Conservation (phyloP, 2,797 vertebrate species). For the Atherinosoma microstoma region DNA sequence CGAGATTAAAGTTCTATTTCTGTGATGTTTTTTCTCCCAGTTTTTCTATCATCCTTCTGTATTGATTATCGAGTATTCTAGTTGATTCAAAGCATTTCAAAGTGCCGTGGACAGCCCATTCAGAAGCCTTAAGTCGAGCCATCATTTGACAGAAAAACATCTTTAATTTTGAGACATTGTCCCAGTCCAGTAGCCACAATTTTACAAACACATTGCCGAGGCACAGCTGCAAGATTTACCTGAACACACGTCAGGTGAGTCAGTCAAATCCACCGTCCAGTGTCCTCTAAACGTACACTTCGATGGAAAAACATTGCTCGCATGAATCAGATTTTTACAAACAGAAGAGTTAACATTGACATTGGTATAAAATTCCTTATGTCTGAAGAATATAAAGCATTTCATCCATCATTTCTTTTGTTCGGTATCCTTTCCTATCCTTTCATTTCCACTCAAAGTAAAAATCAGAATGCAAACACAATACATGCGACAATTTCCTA, state of each 20-base stretch:
- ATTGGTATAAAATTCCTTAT: too few relatives aligned
- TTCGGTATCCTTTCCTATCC: too few relatives aligned
- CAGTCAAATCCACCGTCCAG: background rate
- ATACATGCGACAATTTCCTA: too few relatives aligned
- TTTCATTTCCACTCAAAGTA: too few relatives aligned
- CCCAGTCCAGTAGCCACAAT: too few relatives aligned
- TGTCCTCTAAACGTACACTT: background rate
- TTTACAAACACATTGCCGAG: too few relatives aligned
- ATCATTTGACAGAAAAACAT: background rate
- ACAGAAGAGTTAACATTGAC: too few relatives aligned
- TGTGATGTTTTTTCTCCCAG: slow-evolving; percentile 5
- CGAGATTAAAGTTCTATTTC: background rate
- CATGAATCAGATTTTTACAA: too few relatives aligned
- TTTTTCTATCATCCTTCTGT: background rate
- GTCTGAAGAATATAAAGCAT: too few relatives aligned
- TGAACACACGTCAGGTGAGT: background rate
- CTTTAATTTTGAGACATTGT: background rate
- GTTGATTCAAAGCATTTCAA: slow-evolving; percentile 14
- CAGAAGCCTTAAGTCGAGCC: slow-evolving; percentile 16
- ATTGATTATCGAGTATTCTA: slow-evolving; percentile 11
- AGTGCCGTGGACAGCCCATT: background rate
- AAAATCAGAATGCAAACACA: too few relatives aligned
- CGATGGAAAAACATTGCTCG: background rate
- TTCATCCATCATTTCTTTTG: too few relatives aligned
- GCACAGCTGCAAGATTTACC: background rate